A percentile compares a stretch with the other conserved stretches of the same genome.
Evolutionary conservation across 2,113 vertebrate genomes (phyloP).

Genomic region (Neodontobutis hainanensis): DNA sequence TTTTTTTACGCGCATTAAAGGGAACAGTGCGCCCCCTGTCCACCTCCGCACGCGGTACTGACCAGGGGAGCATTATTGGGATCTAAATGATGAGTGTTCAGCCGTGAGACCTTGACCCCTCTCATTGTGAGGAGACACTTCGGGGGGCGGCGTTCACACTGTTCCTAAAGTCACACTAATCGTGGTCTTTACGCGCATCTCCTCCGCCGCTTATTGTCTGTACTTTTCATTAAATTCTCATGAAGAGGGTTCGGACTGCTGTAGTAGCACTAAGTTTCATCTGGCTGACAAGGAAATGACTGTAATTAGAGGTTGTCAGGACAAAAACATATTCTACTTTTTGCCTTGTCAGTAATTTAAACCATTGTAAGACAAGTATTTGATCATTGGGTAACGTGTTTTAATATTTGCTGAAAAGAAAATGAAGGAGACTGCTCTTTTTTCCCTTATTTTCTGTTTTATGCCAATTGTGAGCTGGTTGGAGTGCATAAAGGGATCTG

Average conservation of each 20-base stretch:
- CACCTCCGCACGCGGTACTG: constrained; percentile 34
- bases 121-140: not conserved
- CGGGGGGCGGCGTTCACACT: constrained; percentile 1
- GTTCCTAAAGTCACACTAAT: constrained; percentile 3
- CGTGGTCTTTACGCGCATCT: not conserved
- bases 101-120: constrained; percentile 20
- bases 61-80: constrained; percentile 55
- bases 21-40: constrained; percentile 59
- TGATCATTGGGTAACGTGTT: too few species aligned
- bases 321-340: too few species aligned
- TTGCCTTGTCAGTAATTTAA: too few species aligned
- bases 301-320: too few species aligned
- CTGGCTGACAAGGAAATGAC: too few species aligned
- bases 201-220: constrained; percentile 2
- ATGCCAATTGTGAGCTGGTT: too few species aligned
- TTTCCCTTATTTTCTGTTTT: too few species aligned
- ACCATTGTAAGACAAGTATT: too few species aligned
- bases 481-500: too few species aligned
- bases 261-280: too few species aligned
- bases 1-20: constrained; percentile 71
- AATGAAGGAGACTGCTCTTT: too few species aligned
- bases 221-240: not conserved
- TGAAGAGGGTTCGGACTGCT: not conserved
- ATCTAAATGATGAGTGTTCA: constrained; percentile 47
- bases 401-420: too few species aligned